phyloP scores from a whole-genome alignment of 2,113 vertebrate genomes.

The Ceratotherium simum region DNA sequence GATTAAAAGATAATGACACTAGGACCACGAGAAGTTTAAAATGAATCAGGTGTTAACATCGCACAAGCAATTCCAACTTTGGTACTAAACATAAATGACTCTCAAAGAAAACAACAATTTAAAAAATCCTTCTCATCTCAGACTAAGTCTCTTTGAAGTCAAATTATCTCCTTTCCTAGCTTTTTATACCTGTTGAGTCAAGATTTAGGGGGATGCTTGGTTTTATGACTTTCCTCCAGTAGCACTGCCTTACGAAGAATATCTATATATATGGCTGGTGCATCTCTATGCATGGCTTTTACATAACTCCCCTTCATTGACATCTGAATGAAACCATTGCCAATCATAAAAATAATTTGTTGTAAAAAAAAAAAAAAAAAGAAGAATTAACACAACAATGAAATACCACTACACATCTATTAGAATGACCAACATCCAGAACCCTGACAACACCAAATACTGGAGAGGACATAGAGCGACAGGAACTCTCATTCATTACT shows the following conservation, averaged over 20 bases:
- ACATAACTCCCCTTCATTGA: neutral
- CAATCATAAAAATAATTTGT: neutral
- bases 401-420: neutral
- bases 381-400: neutral
- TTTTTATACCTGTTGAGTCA: neutral
- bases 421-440: neutral
- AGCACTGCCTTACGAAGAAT: neutral
- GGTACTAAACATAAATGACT: neutral
- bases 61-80: neutral
- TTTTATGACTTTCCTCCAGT: neutral
- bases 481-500: neutral
- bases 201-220: neutral
- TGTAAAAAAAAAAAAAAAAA: neutral
- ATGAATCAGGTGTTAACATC: neutral
- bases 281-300: neutral
- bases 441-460: neutral
- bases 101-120: neutral
- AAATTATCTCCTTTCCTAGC: neutral
- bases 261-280: fast-evolving
- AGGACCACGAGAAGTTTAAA: conserved; percentile 27
- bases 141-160: neutral
- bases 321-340: neutral
- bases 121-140: neutral
- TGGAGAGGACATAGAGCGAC: neutral
- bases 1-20: conserved; percentile 59